Base-by-base conservation (phyloP, 1,140 invertebrate species). In the Lamellibrachia luymesi region DNA sequence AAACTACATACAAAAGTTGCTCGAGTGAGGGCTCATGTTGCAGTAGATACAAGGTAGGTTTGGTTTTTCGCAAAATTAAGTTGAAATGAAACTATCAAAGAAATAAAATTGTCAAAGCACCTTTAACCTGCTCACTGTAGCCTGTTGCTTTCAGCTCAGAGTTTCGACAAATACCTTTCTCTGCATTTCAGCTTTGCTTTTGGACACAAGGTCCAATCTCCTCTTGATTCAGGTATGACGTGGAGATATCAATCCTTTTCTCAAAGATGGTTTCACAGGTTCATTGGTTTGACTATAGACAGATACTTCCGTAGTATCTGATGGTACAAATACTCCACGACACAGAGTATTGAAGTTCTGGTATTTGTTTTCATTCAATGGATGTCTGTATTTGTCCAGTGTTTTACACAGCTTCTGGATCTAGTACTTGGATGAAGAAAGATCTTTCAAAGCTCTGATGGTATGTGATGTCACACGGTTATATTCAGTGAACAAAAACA, bases 251-350 rank as follows among this genome's bases (percentile, higher is more conserved):
- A 90, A 90, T 6, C 7, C 90, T 90, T 90, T 90, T 22, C 90
- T 90, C 90, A 90, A 90, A 22, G 90, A 90, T 8, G 22, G 90
- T 50, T 90, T 90, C 90, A 90, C 80, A n/a, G 80, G 90, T 38
- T 22, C 90, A 90, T 38, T 38, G 38, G 38, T 38, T 38, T 38
- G 38, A 38, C 38, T 38, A 38, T 38, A 38, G 38, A 38, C 38
- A 38, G 38, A 38, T 38, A 38, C 38, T 38, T 38, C 38, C 38
- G 38, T 38, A 38, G 38, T 38, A 38, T 38, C 38, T 38, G 90
- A 7, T 90, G 49, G n/a, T 8, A 25, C 90, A 27, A 90, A 90
- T 8, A 90, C 90, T 90, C 49, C 90, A 90, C 49, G 90, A 22
- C 90, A 90, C 22, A 90, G 49, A 6, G 49, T 22, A 7, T 27